Conservation (phyloP, 2,888 invertebrate species). For the Eilema caniola region DNA sequence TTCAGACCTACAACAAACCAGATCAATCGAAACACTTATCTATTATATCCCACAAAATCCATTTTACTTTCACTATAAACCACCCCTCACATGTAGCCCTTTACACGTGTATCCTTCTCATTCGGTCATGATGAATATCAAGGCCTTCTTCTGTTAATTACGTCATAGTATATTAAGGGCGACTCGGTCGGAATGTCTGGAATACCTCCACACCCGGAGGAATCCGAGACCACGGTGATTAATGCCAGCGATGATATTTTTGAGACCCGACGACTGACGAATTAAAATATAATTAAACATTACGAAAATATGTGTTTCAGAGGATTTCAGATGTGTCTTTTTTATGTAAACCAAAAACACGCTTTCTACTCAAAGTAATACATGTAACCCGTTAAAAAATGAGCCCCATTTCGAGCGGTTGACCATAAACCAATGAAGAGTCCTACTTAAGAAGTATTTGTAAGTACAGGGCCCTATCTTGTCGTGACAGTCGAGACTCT, state of each 20-base stretch:
- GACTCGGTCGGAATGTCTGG: slow-evolving; percentile 35
- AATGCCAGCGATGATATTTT: slow-evolving; percentile 50
- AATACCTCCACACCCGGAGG: slow-evolving; percentile 47
- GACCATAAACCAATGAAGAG: too few relatives aligned
- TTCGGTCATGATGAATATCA: slow-evolving; percentile 32
- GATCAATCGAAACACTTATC: background rate
- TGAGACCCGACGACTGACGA: slow-evolving; percentile 38
- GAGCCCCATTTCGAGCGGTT: too few relatives aligned
- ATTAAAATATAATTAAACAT: slow-evolving; percentile 36
- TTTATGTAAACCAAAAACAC: too few relatives aligned
- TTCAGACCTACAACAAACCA: background rate
- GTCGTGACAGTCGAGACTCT: too few relatives aligned
- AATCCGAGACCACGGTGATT: slow-evolving; percentile 49
- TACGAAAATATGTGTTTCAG: slow-evolving; percentile 29
- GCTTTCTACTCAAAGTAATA: too few relatives aligned
- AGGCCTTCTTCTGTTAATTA: slow-evolving; percentile 43
- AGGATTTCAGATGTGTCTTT: background rate
- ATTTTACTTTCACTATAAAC: background rate
- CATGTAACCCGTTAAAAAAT: too few relatives aligned
- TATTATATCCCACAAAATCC: too few relatives aligned
- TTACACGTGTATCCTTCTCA: background rate
- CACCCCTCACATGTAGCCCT: too few relatives aligned
- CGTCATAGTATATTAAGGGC: slow-evolving; percentile 48
- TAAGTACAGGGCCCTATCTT: too few relatives aligned
- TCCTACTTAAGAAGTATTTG: too few relatives aligned